phyloP scores from a whole-genome alignment of 1,140 invertebrate species.

The Thaumetopoea pityocampa region DNA sequence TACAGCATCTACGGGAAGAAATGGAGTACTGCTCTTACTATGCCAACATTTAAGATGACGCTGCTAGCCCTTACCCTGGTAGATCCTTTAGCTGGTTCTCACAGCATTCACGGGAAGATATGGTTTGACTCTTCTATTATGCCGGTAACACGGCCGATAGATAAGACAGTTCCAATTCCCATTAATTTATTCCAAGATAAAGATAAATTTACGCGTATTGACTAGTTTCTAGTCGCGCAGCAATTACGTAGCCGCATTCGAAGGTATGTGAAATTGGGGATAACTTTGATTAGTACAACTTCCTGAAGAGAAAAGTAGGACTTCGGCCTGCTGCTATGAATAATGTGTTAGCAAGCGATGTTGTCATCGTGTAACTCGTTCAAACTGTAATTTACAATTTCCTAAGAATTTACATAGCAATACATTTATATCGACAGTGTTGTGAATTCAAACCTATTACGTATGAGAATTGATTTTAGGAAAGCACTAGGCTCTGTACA shows the following conservation, averaged over 20 bases:
- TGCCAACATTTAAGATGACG: no score
- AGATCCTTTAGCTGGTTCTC: no score
- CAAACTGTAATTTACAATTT: slow-evolving; percentile 6
- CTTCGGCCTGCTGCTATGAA: slow-evolving; percentile 11
- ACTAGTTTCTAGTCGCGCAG: slow-evolving; percentile 2
- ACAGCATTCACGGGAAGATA: no score
- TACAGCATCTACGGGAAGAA: no score
- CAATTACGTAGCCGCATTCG: slow-evolving; percentile 9
- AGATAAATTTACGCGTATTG: slow-evolving; percentile 13
- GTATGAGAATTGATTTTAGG: no score
- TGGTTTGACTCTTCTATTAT: no score
- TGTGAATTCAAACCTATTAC: no score
- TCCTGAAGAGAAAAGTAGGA: slow-evolving; percentile 20
- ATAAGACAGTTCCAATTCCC: slow-evolving; percentile 12
- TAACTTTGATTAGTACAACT: slow-evolving; percentile 15
- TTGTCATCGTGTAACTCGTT: slow-evolving; percentile 13
- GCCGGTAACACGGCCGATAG: no score
- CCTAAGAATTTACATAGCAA: slow-evolving; percentile 14
- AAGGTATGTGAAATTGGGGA: slow-evolving; percentile 22
- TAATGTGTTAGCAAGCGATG: slow-evolving; percentile 16
- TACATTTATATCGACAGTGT: slow-evolving; percentile 8
- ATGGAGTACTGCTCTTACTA: no score
- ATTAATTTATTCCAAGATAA: slow-evolving; percentile 17
- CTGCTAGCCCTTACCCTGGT: no score
- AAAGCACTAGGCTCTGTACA: no score